Conservation (phyloP, 2,113 vertebrate genomes). For the Brienomyrus brachyistius region DNA sequence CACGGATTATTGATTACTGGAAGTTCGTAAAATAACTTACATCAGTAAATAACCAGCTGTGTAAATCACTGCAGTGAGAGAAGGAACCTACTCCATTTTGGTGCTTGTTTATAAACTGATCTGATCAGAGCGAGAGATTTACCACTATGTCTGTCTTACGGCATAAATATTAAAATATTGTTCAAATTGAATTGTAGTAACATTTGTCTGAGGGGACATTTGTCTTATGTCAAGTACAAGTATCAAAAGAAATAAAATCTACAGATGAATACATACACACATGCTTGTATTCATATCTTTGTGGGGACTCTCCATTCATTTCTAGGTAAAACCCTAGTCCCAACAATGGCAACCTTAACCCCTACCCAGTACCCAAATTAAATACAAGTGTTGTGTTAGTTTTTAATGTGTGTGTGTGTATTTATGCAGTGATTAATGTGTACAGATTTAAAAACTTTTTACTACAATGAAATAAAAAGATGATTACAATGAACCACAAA, state of each 20-base stretch:
- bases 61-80: not conserved
- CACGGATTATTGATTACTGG: not conserved
- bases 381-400: no score
- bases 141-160: not conserved
- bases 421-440: not conserved
- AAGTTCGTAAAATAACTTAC: not conserved
- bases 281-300: no score
- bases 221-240: not conserved
- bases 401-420: no score
- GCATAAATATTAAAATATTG: not conserved
- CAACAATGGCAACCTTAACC: no score
- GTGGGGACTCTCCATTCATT: no score
- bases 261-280: not conserved
- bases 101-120: not conserved
- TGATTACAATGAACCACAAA: not conserved
- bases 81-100: not conserved
- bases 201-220: not conserved
- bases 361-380: no score
- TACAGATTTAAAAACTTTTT: not conserved
- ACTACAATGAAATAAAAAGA: no score
- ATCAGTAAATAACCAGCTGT: not conserved
- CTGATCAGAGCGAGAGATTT: not conserved
- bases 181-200: not conserved
- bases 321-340: no score
- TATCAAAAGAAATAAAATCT: not conserved